A percentile compares a stretch with the other conserved stretches of the same genome.
phyloP scores from a whole-genome alignment of 30 jellyfish, hydroid and myxozoan genomes.

The Pelagia noctiluca region DNA sequence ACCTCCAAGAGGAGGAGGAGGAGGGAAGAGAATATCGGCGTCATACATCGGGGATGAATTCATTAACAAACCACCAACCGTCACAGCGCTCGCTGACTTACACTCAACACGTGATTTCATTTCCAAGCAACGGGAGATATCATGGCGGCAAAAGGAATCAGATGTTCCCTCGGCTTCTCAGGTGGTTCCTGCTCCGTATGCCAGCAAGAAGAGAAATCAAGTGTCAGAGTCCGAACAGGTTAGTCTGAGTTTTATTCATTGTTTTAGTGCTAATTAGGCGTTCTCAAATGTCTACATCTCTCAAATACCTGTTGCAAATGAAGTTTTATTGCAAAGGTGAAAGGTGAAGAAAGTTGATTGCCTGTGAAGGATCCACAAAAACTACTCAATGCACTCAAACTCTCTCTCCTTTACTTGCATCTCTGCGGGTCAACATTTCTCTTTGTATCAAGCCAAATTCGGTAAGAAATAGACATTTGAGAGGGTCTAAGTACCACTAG shows the following conservation, averaged over 20 bases:
- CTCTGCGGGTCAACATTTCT: too few species aligned
- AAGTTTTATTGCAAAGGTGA: too few species aligned
- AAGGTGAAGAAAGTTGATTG: too few species aligned
- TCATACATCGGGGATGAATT: slow-evolving; percentile 1
- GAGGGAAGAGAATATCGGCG: slow-evolving; percentile 28
- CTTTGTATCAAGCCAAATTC: too few species aligned
- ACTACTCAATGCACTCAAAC: too few species aligned
- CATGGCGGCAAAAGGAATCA: slow-evolving; percentile 36
- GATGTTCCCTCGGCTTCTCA: slow-evolving; percentile 18
- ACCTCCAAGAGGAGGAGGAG: slow-evolving; percentile 58
- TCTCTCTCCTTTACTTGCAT: too few species aligned
- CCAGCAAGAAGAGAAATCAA: slow-evolving; percentile 32
- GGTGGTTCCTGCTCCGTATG: slow-evolving; percentile 49
- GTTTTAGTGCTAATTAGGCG: not conserved
- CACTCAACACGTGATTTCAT: slow-evolving; percentile 13
- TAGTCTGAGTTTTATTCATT: not conserved
- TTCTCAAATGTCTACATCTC: too few species aligned
- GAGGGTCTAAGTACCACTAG: too few species aligned
- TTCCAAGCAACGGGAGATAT: slow-evolving; percentile 52
- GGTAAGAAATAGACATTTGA: too few species aligned
- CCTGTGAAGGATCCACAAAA: too few species aligned
- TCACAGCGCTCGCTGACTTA: not conserved
- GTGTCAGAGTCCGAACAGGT: slow-evolving; percentile 22
- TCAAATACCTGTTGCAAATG: too few species aligned
- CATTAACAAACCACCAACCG: not conserved